Percentiles rank a stretch among this genome's conserved stretches.
These are phyloP conservation scores for Hypercompe scribonia DNA, from an alignment of 2,888 invertebrate species.

Conservation along the genomic window DNA sequence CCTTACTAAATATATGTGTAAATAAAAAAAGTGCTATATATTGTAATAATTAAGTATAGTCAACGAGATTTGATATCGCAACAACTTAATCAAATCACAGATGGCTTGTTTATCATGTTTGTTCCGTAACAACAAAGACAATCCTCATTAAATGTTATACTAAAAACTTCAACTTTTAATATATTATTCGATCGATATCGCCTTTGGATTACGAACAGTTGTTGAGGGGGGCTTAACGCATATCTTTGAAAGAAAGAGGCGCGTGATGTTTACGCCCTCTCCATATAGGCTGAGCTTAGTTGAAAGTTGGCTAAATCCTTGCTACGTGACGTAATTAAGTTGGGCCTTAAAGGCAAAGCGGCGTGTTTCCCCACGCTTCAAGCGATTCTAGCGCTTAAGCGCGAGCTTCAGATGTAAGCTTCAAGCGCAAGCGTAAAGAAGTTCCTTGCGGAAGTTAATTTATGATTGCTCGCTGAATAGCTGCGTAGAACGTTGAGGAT, in stretches of 20 bases:
- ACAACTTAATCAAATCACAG: not conserved
- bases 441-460: slow-evolving; percentile 44
- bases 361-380: slow-evolving; percentile 40
- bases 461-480: slow-evolving; percentile 41
- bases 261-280: slow-evolving; percentile 68
- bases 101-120: not conserved
- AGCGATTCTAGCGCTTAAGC: slow-evolving; percentile 43
- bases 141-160: slow-evolving; percentile 43
- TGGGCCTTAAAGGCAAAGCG: slow-evolving; percentile 54
- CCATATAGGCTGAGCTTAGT: slow-evolving; percentile 64
- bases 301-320: slow-evolving; percentile 72
- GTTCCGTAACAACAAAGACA: slow-evolving; percentile 21
- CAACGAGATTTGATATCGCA: no score
- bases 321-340: slow-evolving; percentile 76
- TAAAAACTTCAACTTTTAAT: slow-evolving; percentile 50
- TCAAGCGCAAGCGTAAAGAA: slow-evolving; percentile 38
- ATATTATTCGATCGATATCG: slow-evolving; percentile 48
- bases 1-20: no score
- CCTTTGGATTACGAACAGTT: slow-evolving; percentile 66
- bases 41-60: no score
- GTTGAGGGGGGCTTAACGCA: slow-evolving; percentile 69
- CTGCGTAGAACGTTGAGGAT: slow-evolving; percentile 42
- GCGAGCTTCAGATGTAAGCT: slow-evolving; percentile 35
- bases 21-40: no score
- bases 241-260: slow-evolving; percentile 69